Conservation (phyloP, 2,113 vertebrate genomes). For the Aegypius monachus region DNA sequence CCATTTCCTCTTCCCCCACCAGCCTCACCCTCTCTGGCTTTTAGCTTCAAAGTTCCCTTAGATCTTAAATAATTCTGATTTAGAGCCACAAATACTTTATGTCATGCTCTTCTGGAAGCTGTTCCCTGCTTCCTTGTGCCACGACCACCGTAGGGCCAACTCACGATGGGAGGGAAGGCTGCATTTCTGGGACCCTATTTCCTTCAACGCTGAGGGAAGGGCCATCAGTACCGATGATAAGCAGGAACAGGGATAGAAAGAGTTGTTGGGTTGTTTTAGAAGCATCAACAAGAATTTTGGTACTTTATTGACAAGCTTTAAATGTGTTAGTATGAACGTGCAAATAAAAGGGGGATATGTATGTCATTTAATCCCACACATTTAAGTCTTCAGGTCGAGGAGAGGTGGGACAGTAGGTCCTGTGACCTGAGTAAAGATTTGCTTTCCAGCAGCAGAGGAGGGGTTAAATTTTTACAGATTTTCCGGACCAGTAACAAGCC, state of each 20-base stretch:
- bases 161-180: background rate
- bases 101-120: background rate
- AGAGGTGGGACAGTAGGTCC: background rate
- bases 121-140: background rate
- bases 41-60: background rate
- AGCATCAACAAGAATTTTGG: background rate
- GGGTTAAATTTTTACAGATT: background rate
- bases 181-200: background rate
- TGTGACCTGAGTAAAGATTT: background rate
- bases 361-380: too few relatives aligned
- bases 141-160: background rate
- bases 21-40: background rate
- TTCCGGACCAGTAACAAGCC: background rate
- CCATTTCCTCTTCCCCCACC: background rate
- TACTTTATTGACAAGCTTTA: background rate
- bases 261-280: background rate
- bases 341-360: too few relatives aligned
- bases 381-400: fast-evolving
- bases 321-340: background rate
- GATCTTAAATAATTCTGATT: background rate
- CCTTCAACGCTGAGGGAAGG: background rate
- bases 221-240: fast-evolving
- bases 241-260: background rate
- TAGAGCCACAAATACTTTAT: background rate
- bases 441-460: background rate